phyloP scores from a whole-genome alignment of 2,797 vertebrate genomes.

The Botia kubotai region DNA sequence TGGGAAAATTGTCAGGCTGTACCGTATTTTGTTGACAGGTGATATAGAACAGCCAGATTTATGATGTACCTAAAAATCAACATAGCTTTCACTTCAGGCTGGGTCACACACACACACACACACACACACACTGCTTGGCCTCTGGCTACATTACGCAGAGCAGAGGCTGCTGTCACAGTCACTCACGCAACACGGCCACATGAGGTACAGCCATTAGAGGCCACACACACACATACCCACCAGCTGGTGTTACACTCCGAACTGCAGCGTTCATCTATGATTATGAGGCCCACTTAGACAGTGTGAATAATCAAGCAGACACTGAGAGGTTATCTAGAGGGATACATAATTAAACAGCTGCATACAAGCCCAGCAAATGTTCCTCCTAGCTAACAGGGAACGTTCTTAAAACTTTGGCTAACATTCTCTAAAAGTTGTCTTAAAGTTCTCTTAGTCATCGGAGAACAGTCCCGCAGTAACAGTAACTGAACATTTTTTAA shows the following conservation, averaged over 20 bases:
- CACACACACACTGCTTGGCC: constrained; percentile 22
- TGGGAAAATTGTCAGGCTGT: not conserved
- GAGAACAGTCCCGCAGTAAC: too few relatives aligned
- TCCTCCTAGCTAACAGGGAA: too few relatives aligned
- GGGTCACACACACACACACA: constrained; percentile 8
- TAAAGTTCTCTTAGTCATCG: too few relatives aligned
- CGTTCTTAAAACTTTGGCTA: too few relatives aligned
- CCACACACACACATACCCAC: constrained; percentile 21
- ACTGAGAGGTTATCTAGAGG: constrained; percentile 42
- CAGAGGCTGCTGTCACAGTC: constrained; percentile 49
- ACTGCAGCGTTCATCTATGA: constrained; percentile 7
- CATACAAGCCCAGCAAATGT: constrained; percentile 2
- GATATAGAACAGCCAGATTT: constrained; percentile 46
- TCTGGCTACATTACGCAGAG: constrained; percentile 35
- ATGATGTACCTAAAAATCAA: constrained; percentile 41
- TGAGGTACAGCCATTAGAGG: constrained; percentile 43
- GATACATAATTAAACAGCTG: constrained; percentile 50
- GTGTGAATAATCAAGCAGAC: constrained; percentile 56
- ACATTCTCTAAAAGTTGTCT: too few relatives aligned
- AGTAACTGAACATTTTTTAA: too few relatives aligned
- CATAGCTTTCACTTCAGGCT: constrained; percentile 45
- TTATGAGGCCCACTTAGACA: constrained; percentile 19
- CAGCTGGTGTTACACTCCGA: constrained; percentile 38
- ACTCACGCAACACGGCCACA: constrained; percentile 43
- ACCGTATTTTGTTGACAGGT: constrained; percentile 51